phyloP scores from a whole-genome alignment of 2,888 invertebrate genomes.

The Orgyia antiqua region DNA sequence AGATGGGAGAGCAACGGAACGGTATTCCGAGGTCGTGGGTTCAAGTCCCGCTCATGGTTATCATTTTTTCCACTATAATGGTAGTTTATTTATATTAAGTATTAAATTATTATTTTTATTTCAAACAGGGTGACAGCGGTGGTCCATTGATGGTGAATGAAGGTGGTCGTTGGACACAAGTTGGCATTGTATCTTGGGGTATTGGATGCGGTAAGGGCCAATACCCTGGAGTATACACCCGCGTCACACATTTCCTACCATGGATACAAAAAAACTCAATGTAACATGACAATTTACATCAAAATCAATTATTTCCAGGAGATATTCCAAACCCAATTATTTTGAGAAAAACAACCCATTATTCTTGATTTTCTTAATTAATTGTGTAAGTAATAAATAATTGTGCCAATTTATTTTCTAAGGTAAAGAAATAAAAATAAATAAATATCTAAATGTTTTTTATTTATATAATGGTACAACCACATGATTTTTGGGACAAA shows the following conservation, averaged over 20 bases:
- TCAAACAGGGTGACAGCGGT: constrained; percentile 93
- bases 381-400: constrained; percentile 40
- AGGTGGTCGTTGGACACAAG: constrained; percentile 87
- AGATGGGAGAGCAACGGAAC: no score
- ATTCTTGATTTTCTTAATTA: constrained; percentile 70
- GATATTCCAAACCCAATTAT: constrained; percentile 46
- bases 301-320: constrained; percentile 24
- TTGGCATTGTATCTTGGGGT: constrained; percentile 94
- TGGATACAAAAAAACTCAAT: constrained; percentile 93
- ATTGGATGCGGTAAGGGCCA: constrained; percentile 95
- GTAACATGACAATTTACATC: constrained; percentile 39
- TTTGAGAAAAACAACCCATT: constrained; percentile 68
- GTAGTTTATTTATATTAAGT: no score
- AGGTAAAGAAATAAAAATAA: constrained; percentile 32
- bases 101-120: no score
- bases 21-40: no score
- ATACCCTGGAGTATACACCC: constrained; percentile 93
- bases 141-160: constrained; percentile 91
- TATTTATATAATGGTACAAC: constrained; percentile 12
- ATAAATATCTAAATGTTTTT: constrained; percentile 15
- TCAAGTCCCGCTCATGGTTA: no score
- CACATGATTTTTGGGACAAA: constrained; percentile 4
- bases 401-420: constrained; percentile 48
- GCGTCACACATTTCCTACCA: constrained; percentile 88
- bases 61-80: no score